Evolutionary conservation across 2,888 invertebrate genomes (phyloP).

Genomic region (Iphiclides podalirius): DNA sequence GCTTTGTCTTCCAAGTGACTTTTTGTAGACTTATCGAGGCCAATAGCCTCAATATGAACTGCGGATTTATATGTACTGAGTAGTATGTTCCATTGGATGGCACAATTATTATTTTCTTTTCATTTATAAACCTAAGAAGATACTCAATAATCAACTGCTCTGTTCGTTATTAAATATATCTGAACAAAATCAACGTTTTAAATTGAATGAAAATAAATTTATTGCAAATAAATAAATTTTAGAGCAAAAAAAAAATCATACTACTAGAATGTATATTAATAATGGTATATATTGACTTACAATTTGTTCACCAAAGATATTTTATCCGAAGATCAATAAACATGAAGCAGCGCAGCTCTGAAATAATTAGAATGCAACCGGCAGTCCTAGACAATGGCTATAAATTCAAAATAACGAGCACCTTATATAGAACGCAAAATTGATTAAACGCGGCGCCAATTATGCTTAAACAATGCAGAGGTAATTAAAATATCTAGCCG

Average conservation of each 20-base stretch:
- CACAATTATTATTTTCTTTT: no score
- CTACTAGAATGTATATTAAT: no score
- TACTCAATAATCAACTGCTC: no score
- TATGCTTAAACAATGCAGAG: slow-evolving; percentile 16
- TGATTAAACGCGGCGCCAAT: slow-evolving; percentile 13
- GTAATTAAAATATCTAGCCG: slow-evolving; percentile 16
- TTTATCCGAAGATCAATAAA: neutral
- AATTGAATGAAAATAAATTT: no score
- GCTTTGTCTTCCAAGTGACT: neutral
- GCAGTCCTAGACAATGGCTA: slow-evolving; percentile 5
- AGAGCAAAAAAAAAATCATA: no score
- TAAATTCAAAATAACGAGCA: slow-evolving; percentile 17
- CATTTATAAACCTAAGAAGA: no score
- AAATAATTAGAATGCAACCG: neutral
- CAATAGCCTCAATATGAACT: slow-evolving; percentile 1
- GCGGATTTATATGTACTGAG: no score
- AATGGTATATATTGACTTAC: no score
- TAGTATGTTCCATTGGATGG: no score
- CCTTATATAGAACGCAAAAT: slow-evolving; percentile 9
- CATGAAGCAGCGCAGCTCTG: neutral
- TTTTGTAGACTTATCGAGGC: slow-evolving; percentile 8
- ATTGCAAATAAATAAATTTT: no score
- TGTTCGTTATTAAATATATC: no score
- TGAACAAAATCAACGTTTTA: no score
- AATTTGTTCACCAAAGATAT: neutral